phyloP scores from a whole-genome alignment of 2,888 invertebrate species.

The Diarsia mendica region DNA sequence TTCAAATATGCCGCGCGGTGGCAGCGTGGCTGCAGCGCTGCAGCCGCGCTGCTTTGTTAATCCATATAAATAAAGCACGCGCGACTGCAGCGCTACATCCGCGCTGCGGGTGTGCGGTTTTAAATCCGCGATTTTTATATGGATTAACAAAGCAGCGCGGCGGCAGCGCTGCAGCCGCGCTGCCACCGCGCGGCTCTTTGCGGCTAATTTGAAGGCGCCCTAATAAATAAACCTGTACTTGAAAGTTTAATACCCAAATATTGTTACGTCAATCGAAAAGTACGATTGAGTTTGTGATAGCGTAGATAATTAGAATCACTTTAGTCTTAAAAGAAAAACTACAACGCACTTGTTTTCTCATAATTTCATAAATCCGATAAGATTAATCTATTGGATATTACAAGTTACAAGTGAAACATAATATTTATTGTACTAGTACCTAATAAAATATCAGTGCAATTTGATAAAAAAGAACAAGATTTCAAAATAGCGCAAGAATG shows the following conservation, averaged over 20 bases:
- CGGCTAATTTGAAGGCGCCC: too few species aligned
- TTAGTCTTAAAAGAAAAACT: constrained; percentile 14
- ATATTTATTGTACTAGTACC: not conserved
- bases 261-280: constrained; percentile 29
- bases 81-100: too few species aligned
- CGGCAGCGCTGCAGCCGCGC: too few species aligned
- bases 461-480: not conserved
- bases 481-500: constrained; percentile 1
- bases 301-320: not conserved
- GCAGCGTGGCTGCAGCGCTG: too few species aligned
- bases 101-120: too few species aligned
- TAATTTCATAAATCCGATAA: constrained; percentile 8
- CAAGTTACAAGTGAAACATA: not conserved
- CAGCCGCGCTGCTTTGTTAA: too few species aligned
- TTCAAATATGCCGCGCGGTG: too few species aligned
- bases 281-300: constrained; percentile 15
- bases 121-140: too few species aligned
- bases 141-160: too few species aligned
- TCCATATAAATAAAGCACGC: too few species aligned
- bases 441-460: not conserved
- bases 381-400: not conserved
- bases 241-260: constrained; percentile 3
- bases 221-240: constrained; percentile 23
- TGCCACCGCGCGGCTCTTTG: too few species aligned
- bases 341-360: constrained; percentile 6